Conservation (phyloP, 2,113 vertebrate genomes). For the Pleuronectes platessa region DNA sequence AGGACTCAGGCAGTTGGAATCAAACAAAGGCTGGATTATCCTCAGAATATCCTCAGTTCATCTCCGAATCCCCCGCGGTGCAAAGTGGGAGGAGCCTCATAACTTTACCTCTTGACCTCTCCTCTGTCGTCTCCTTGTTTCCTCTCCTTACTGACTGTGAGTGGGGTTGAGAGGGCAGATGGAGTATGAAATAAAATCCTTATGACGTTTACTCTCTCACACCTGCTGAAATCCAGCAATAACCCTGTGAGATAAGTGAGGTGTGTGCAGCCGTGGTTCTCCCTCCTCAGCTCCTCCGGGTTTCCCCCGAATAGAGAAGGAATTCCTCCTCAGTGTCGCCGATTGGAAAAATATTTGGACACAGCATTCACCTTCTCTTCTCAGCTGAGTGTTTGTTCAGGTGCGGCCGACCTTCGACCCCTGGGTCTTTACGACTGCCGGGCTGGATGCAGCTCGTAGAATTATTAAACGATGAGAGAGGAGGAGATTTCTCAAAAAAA, state of each 20-base stretch:
- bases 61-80: slow-evolving; percentile 65
- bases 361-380: slow-evolving; percentile 40
- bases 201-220: slow-evolving; percentile 59
- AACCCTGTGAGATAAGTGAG: slow-evolving; percentile 48
- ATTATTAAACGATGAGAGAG: slow-evolving; percentile 85
- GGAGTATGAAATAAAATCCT: slow-evolving; percentile 40
- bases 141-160: slow-evolving; percentile 13
- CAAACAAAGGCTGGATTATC: slow-evolving; percentile 89
- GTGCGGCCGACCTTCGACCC: slow-evolving; percentile 81
- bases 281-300: slow-evolving; percentile 9
- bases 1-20: slow-evolving; percentile 70
- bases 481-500: slow-evolving; percentile 44
- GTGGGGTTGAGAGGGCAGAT: slow-evolving; percentile 16
- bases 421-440: slow-evolving; percentile 82
- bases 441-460: slow-evolving; percentile 85
- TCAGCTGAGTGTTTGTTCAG: slow-evolving; percentile 90
- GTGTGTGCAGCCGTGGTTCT: slow-evolving; percentile 53
- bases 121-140: background rate
- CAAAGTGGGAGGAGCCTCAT: slow-evolving; percentile 59
- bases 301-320: slow-evolving; percentile 27
- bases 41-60: slow-evolving; percentile 69
- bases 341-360: slow-evolving; percentile 27
- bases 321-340: slow-evolving; percentile 32
- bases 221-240: slow-evolving; percentile 53
- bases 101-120: slow-evolving; percentile 13